phyloP scores from a whole-genome alignment of 2,888 invertebrate genomes.

The Drosophila rubida region DNA sequence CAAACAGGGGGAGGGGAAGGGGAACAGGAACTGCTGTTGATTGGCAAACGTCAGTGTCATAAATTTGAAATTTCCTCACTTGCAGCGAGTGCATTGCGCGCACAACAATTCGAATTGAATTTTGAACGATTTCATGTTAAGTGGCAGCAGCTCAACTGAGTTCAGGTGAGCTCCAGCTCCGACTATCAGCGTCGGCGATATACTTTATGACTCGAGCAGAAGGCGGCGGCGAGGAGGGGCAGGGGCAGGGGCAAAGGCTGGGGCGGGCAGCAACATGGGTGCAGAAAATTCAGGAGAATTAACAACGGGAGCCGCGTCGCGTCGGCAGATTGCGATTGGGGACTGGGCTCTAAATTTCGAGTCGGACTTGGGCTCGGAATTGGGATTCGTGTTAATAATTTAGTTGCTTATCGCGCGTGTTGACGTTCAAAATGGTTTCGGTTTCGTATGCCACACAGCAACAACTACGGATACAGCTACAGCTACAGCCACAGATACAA shows the following conservation, averaged over 20 bases:
- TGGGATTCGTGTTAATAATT: conserved; percentile 80
- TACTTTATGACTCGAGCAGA: conserved; percentile 68
- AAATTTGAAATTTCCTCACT: conserved; percentile 68
- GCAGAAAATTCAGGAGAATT: conserved; percentile 67
- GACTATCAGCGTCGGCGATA: conserved; percentile 67
- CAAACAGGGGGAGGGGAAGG: neutral
- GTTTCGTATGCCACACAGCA: conserved; percentile 26
- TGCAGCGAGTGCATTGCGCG: conserved; percentile 12
- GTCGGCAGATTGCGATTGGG: conserved; percentile 41
- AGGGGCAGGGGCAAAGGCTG: neutral
- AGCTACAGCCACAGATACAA: neutral
- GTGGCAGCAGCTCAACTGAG: conserved; percentile 48
- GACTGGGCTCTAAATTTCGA: neutral
- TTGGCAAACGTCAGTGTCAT: conserved; percentile 67
- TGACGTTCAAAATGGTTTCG: conserved; percentile 79
- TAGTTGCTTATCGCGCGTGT: conserved; percentile 81
- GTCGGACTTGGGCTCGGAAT: conserved; percentile 1
- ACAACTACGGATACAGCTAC: neutral
- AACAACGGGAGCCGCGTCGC: conserved; percentile 61
- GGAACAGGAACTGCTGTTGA: conserved; percentile 36
- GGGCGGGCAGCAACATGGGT: conserved; percentile 46
- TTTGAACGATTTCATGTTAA: conserved; percentile 65
- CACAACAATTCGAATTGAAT: conserved; percentile 66
- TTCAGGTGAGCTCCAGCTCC: conserved; percentile 2
- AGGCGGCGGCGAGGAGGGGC: neutral